phyloP scores from a whole-genome alignment of 2,113 vertebrate genomes.

The Apaloderma vittatum region DNA sequence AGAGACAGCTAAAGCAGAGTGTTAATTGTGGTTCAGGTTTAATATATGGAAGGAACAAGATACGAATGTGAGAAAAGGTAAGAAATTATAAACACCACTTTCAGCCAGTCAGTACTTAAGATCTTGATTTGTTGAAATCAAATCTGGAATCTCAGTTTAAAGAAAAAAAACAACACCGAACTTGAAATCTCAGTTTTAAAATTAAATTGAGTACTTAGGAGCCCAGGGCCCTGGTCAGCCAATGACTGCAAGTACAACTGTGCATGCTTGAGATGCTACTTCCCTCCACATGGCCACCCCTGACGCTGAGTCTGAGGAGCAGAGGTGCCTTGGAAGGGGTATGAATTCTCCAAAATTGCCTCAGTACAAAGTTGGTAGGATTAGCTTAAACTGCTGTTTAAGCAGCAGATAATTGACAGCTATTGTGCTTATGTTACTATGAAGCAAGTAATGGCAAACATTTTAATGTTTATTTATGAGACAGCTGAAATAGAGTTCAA shows the following conservation, averaged over 20 bases:
- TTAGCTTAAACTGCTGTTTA: neutral
- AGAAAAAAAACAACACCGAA: too few species aligned
- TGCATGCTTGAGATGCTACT: neutral
- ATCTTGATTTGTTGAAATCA: neutral
- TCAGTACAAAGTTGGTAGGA: neutral
- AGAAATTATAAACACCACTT: neutral
- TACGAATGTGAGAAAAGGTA: neutral
- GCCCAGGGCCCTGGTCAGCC: neutral
- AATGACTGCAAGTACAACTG: neutral
- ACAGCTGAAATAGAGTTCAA: neutral
- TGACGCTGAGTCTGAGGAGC: neutral
- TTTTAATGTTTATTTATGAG: conserved; percentile 1
- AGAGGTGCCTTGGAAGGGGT: neutral
- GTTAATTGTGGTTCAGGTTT: neutral
- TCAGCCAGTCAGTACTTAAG: neutral
- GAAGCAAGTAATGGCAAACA: neutral
- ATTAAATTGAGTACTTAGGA: neutral
- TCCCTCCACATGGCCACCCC: neutral
- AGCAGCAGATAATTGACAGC: neutral
- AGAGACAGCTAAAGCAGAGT: neutral
- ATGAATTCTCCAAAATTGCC: neutral
- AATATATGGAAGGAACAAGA: neutral
- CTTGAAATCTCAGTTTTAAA: neutral
- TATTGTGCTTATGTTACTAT: neutral
- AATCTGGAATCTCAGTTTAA: neutral